phyloP scores from a whole-genome alignment of 2,113 vertebrate species.

The Felis catus region DNA sequence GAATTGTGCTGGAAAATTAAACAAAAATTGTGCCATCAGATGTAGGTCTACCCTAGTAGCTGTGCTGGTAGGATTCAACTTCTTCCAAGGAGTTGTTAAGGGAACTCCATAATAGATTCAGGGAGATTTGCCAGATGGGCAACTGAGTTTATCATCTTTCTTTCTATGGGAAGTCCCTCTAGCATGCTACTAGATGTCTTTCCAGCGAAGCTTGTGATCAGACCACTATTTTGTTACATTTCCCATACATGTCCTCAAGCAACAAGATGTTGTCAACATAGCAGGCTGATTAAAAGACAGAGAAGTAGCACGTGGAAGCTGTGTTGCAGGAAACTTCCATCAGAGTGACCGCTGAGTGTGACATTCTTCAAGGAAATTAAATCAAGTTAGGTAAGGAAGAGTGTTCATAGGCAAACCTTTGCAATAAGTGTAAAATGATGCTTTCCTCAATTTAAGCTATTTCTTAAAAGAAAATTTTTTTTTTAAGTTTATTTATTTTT shows the following conservation, averaged over 20 bases:
- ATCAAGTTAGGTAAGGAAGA: slow-evolving; percentile 30
- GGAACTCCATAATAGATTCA: not conserved
- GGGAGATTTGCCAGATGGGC: not conserved
- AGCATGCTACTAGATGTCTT: not conserved
- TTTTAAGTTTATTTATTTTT: too few species aligned
- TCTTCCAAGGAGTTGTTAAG: not conserved
- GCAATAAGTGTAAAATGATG: not conserved
- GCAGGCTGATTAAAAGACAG: not conserved
- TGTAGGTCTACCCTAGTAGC: not conserved
- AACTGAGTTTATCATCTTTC: slow-evolving; percentile 10
- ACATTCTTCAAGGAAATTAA: slow-evolving; percentile 1
- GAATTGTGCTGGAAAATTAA: not conserved
- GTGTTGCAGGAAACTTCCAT: not conserved
- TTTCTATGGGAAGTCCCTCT: not conserved
- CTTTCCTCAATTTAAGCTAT: not conserved
- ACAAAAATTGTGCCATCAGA: not conserved
- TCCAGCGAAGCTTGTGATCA: slow-evolving; percentile 30
- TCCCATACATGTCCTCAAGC: slow-evolving; percentile 9
- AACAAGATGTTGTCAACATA: not conserved
- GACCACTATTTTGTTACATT: slow-evolving; percentile 40
- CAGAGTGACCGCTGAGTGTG: not conserved
- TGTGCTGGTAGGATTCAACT: not conserved
- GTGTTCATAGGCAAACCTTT: not conserved
- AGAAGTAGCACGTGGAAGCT: not conserved
- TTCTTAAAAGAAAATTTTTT: too few species aligned